phyloP scores from a whole-genome alignment of 1,140 invertebrate species.

The Frieseomelitta varia region DNA sequence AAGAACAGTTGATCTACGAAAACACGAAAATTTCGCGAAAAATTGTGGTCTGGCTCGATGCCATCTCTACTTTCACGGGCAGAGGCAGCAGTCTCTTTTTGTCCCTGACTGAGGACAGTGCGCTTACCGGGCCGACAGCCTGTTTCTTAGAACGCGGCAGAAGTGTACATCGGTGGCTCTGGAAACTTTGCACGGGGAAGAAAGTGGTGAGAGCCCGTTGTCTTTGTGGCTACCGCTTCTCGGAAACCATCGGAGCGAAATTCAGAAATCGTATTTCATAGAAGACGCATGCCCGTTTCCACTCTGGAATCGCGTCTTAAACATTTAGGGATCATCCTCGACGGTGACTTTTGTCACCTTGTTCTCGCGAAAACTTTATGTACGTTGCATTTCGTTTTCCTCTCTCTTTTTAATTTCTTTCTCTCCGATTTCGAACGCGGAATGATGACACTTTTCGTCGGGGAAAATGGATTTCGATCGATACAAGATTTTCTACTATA shows the following conservation, averaged over 20 bases:
- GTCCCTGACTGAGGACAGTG: constrained; percentile 43
- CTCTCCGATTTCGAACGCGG: too few species aligned
- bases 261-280: constrained; percentile 59
- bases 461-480: too few species aligned
- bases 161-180: constrained; percentile 65
- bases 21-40: background rate
- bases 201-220: constrained; percentile 59
- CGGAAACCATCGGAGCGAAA: constrained; percentile 58
- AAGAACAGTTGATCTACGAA: too few species aligned
- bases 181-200: constrained; percentile 60
- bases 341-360: background rate
- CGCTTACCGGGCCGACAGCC: constrained; percentile 49
- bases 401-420: background rate
- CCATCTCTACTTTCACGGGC: constrained; percentile 29
- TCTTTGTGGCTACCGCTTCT: constrained; percentile 70
- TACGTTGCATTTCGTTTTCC: too few species aligned
- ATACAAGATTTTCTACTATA: too few species aligned
- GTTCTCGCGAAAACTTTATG: background rate
- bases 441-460: too few species aligned
- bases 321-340: constrained; percentile 5
- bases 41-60: constrained; percentile 11
- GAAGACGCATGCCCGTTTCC: constrained; percentile 20
- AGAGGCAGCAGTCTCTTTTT: constrained; percentile 11
- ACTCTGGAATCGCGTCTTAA: background rate
- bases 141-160: constrained; percentile 70